Base-by-base conservation (phyloP, 2,113 vertebrate genomes). In the Channa maculata region DNA sequence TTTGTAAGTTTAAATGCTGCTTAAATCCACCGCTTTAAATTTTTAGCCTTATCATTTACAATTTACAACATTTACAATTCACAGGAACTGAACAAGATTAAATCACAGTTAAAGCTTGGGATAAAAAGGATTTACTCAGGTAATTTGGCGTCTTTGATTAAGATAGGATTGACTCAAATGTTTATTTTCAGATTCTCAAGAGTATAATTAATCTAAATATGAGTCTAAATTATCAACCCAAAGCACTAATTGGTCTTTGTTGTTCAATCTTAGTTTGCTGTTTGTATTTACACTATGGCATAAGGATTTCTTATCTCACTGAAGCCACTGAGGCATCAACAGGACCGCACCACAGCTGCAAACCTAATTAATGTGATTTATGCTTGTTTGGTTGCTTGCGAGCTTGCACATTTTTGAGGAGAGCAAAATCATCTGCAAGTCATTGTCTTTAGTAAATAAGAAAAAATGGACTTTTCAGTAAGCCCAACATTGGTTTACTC, bases 351-450 rank as follows among this genome's bases (percentile, higher is more conserved):
- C 83, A 79, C 87, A 91, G 90, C 88, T 89, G 89, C 90, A 86
- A 64, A 80, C 79, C 73, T 91, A 92, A 90, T 92, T 89, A 88
- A 92, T 81, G 78, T 91, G 91, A 92, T 93, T 92, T 89, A 90
- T 89, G 88, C 83, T 77, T 86, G 86, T 92, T 90, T 89, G 80
- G 76, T 81, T 80, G 82, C 86, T 79, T 88, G 85, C 90, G 86
- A 86, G 85, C 80, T 85, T 89, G 87, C 89, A 89, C 82, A 89
- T 90, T 91, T 92, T 90, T 90, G 85, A 90, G 83, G 89, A 77
- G 67, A 89, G 78, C 77, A 83, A 74, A 86, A 79, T 93, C 88
- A 92, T 92, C 92, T 91, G 90, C 82, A 91, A 91, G 83, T 85
- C 84, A 91, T 91, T 92, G 88, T 90, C 89, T 91, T 85, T 71